Evolutionary conservation across 2,113 vertebrate genomes (phyloP).

Genomic region (Aegithalos caudatus): DNA sequence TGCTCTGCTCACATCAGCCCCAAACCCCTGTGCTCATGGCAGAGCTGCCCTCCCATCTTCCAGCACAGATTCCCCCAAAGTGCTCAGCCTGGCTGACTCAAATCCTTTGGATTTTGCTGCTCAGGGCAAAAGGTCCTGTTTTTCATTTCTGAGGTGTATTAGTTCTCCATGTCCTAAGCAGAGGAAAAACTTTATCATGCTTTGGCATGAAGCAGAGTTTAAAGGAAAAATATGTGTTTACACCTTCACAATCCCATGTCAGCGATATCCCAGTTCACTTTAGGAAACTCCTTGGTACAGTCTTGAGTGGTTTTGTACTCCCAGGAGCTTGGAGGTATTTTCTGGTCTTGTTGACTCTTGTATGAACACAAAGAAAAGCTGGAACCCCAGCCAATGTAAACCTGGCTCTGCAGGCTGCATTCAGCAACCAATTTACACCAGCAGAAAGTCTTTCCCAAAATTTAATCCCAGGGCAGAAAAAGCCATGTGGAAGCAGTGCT

Average conservation of each 20-base stretch:
- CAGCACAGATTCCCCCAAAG: background rate
- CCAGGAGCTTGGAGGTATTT: conserved; percentile 7
- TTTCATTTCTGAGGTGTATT: background rate
- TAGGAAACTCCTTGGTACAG: background rate
- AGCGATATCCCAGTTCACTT: background rate
- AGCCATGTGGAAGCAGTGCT: background rate
- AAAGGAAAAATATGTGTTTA: background rate
- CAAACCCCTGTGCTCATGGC: background rate
- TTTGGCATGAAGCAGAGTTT: background rate
- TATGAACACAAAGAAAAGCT: conserved; percentile 13
- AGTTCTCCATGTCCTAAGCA: background rate
- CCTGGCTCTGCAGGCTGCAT: conserved; percentile 3
- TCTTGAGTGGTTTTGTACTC: background rate
- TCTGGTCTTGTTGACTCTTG: conserved; percentile 42
- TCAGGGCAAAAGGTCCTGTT: background rate
- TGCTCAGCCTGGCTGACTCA: background rate
- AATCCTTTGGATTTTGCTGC: background rate
- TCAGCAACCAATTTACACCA: background rate
- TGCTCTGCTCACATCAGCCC: background rate
- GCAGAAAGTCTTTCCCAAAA: background rate
- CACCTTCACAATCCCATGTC: background rate
- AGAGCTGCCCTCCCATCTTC: background rate
- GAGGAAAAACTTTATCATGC: background rate
- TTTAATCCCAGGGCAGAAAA: background rate
- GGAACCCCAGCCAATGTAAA: conserved; percentile 44